Percentiles rank a stretch among this genome's conserved stretches.
phyloP scores from a whole-genome alignment of 2,888 invertebrate genomes.

The Caradrina clavipalpis region DNA sequence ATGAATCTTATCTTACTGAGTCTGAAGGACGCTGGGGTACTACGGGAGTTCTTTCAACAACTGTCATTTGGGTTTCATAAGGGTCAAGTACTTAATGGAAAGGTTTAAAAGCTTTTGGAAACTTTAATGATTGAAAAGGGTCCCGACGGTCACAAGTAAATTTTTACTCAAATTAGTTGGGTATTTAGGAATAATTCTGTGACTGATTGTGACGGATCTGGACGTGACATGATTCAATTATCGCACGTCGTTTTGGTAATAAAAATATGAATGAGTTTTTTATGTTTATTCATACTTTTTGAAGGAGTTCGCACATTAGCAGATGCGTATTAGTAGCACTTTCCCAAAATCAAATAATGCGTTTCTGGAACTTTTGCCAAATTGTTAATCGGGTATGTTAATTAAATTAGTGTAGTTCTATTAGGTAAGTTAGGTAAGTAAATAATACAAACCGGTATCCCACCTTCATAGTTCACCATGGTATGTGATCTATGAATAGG shows the following conservation, averaged over 20 bases:
- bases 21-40: constrained; percentile 17
- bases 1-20: constrained; percentile 10
- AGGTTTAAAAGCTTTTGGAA: constrained; percentile 3
- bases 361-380: neutral
- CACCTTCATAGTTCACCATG: constrained; percentile 46
- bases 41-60: constrained; percentile 11
- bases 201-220: neutral
- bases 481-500: constrained; percentile 63
- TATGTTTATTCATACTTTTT: neutral
- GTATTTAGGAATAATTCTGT: neutral
- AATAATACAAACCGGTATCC: constrained; percentile 60
- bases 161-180: constrained; percentile 11
- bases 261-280: neutral
- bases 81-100: constrained; percentile 12
- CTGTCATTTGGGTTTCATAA: constrained; percentile 4
- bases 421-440: constrained; percentile 41
- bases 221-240: constrained; percentile 1
- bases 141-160: neutral
- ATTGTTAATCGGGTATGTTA: constrained; percentile 21
- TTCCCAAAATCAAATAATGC: constrained; percentile 16
- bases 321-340: neutral
- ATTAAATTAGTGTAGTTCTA: constrained; percentile 38
- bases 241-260: neutral
- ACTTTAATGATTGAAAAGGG: constrained; percentile 14
- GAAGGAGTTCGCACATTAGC: constrained; percentile 4